These are phyloP conservation scores for Philhelius pedissequus DNA, from an alignment of 2,888 invertebrate genomes.

Conservation along the genomic window DNA sequence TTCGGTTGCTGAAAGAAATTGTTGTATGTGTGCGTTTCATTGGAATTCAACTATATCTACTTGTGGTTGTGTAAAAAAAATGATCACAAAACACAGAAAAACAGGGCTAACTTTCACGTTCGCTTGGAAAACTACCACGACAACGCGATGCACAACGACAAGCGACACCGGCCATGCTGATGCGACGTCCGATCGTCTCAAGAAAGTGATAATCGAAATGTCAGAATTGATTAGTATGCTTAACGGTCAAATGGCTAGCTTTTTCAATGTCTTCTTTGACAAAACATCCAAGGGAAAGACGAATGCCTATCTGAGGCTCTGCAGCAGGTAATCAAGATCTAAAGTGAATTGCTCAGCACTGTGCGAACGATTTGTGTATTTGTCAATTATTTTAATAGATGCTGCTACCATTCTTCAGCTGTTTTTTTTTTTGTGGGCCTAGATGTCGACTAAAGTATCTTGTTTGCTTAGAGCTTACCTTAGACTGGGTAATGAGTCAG, in stretches of 20 bases:
- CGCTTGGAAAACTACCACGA: background rate
- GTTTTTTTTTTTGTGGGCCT: background rate
- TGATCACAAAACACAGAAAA: conserved; percentile 31
- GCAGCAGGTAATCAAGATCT: background rate
- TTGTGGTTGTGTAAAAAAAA: conserved; percentile 26
- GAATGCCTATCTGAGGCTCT: background rate
- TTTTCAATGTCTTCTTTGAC: background rate
- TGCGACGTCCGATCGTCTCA: background rate
- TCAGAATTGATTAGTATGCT: conserved; percentile 38
- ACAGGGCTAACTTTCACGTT: conserved; percentile 63
- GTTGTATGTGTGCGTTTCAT: conserved; percentile 12
- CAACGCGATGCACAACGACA: background rate
- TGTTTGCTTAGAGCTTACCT: conserved; percentile 43
- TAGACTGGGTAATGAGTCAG: conserved; percentile 54
- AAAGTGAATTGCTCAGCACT: background rate
- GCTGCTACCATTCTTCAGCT: conserved; percentile 22
- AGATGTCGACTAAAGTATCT: conserved; percentile 29
- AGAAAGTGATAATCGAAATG: conserved; percentile 59
- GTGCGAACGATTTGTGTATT: conserved; percentile 8
- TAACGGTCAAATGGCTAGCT: background rate
- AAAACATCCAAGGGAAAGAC: background rate
- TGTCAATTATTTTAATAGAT: conserved; percentile 54
- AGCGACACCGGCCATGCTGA: background rate
- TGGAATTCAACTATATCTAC: conserved; percentile 34
- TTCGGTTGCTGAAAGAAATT: background rate